Conservation (phyloP, 2,113 vertebrate species). For the Pangasianodon gigas region DNA sequence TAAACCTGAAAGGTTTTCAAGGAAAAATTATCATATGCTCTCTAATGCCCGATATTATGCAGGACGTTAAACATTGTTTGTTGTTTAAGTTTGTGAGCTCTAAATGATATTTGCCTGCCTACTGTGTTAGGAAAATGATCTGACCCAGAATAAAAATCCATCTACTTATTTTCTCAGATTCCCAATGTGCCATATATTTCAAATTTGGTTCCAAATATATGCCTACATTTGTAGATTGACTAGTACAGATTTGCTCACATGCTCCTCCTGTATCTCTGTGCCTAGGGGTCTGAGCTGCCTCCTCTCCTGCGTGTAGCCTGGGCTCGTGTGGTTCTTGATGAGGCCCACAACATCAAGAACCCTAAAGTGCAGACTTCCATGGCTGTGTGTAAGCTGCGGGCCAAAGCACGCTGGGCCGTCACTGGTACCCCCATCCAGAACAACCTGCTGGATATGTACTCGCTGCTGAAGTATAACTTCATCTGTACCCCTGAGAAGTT, state of each 20-base stretch:
- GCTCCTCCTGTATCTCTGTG: slow-evolving; percentile 43
- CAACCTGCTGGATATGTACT: slow-evolving; percentile 95
- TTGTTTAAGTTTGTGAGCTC: neutral
- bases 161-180: neutral
- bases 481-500: neutral
- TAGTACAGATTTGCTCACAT: neutral
- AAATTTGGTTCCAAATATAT: neutral
- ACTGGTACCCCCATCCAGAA: slow-evolving; percentile 97
- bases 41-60: neutral
- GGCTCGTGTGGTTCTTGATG: slow-evolving; percentile 89
- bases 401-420: slow-evolving; percentile 87
- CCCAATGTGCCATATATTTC: neutral
- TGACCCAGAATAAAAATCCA: neutral
- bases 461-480: slow-evolving; percentile 85
- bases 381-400: slow-evolving; percentile 85
- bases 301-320: slow-evolving; percentile 83
- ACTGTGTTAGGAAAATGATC: neutral
- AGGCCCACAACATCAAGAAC: slow-evolving; percentile 95
- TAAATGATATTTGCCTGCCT: neutral
- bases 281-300: slow-evolving; percentile 52
- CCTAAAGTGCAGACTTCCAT: slow-evolving; percentile 88
- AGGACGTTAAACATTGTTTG: neutral
- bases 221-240: neutral
- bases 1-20: neutral
- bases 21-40: neutral